Evolutionary conservation across 1,140 invertebrate species (phyloP).

Genomic region (Dolichoris vasculosae): DNA sequence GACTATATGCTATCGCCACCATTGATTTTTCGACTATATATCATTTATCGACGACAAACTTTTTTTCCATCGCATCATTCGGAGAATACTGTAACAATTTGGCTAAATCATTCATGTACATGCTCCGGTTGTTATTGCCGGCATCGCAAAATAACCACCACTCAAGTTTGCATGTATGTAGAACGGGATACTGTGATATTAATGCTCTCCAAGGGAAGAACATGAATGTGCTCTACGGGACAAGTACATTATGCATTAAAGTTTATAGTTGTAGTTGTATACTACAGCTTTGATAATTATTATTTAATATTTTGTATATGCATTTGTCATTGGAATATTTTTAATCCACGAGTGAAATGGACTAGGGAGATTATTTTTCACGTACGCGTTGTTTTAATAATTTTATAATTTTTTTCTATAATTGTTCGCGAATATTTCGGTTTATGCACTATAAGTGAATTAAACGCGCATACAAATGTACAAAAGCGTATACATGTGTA

Average conservation of each 20-base stretch:
- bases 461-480: background rate
- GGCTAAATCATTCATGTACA: background rate
- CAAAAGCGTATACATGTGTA: background rate
- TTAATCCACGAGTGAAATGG: no score
- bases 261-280: background rate
- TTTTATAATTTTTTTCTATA: no score
- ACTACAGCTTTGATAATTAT: background rate
- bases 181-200: background rate
- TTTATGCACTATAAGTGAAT: background rate
- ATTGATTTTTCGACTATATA: background rate
- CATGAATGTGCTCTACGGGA: background rate
- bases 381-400: background rate
- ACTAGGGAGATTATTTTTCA: background rate
- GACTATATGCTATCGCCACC: background rate
- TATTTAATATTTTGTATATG: background rate
- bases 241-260: conserved; percentile 20
- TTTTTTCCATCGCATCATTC: background rate
- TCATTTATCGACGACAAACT: background rate
- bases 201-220: conserved; percentile 5
- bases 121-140: background rate
- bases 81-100: background rate
- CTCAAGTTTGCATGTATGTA: background rate
- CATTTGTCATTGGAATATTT: background rate
- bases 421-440: background rate
- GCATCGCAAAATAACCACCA: background rate